Evolutionary conservation across 2,113 vertebrate genomes (phyloP), one percentile per base, ranked within the genome.

Genomic region (Cryptoleucopteryx plumbea): DNA sequence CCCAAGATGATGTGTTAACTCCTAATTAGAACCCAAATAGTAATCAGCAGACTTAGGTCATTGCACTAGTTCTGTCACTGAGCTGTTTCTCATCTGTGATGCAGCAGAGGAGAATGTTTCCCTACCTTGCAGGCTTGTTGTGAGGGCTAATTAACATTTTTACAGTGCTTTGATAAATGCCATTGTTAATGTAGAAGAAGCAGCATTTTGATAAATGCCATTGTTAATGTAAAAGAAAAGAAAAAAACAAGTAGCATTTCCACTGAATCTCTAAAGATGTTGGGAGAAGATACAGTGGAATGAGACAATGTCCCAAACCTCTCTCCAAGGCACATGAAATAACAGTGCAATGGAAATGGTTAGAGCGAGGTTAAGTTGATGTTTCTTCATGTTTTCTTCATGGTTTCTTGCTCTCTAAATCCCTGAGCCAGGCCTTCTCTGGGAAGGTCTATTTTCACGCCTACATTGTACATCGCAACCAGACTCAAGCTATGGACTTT

Each of bases 71-170:
- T 97, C 70, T 93, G 78, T 89, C 70, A 82, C 53, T 2, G 4
- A 70, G 36, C 56, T 72, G 25, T 56, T 93, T 80, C 58, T 66
- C 31, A 59, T 67, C 73, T 71, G 61, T 86, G 79, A 50, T 53
- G 23, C 22, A 62, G 77, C n/a, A 90, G 74, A 91, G 20, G 42
- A 79, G 43, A 68, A 73, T 18, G 18, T 68, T 95, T 93, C 91
- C 48, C 56, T 91, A 63, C 88, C 82, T 94, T 53, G 73, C 66
- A 85, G 93, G 43, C 66, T 85, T 77, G 73, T 96, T 91, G 50
- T 72, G 83, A 87, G 81, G 84, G 42, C 71, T 95, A 85, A 95
- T 97, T 91, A 95, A 88, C 89, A 88, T 90, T 95, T 97, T 82
- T 77, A 34, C 53, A 77, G 66, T 63, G 62, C 62, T 96, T 94